Evolutionary conservation across 64 coral and sea anemone genomes (phyloP), one percentile per base, ranked within the genome.

Genomic region (Orbicella faveolata): DNA sequence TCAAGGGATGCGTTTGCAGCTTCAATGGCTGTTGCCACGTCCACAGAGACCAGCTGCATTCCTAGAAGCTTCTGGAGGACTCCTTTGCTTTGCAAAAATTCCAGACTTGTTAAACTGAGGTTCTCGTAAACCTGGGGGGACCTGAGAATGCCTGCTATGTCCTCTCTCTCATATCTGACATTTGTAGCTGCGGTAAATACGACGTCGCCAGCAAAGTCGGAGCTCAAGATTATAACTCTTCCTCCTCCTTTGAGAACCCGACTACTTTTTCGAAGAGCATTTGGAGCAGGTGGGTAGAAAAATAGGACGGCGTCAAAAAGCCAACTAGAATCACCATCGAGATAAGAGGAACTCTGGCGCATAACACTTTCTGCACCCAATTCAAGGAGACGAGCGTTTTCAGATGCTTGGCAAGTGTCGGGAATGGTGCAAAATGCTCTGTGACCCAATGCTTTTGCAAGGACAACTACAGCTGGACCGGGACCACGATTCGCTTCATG

Each of bases 361-460:
- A 65, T 4, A 12, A 94, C 75, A 39, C 10, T 30, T 44, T 83
- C 53, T 30, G 84, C 62, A 66, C 87, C 92, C 44, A 83, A 53
- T 51, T 35, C 66, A 21, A 89, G 35, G 13, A 94, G 52, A 25
- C 76, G 33, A 20, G 0, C 57, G 5, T 89, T 53, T 75, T 16
- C 37, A 18, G 21, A 62, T 10, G 10, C 48, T 41, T 57, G 15
- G 39, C 35, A 36, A 76, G 65, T 20, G 33, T 83, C 55, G 30
- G 86, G 61, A 25, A 83, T 81, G 13, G 88, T 90, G 76, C 93
- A 94, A 44, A 79, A 48, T 35, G 90, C 76, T 61, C 35, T 53
- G 78, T 94, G 93, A 16, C 93, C 93, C 36, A 90, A 34, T 63
- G 80, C 51, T 36, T 80, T 94, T 25, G 62, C 88, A 75, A 94